phyloP scores from a whole-genome alignment of 2,113 vertebrate genomes.

The Oncorhynchus clarkii region DNA sequence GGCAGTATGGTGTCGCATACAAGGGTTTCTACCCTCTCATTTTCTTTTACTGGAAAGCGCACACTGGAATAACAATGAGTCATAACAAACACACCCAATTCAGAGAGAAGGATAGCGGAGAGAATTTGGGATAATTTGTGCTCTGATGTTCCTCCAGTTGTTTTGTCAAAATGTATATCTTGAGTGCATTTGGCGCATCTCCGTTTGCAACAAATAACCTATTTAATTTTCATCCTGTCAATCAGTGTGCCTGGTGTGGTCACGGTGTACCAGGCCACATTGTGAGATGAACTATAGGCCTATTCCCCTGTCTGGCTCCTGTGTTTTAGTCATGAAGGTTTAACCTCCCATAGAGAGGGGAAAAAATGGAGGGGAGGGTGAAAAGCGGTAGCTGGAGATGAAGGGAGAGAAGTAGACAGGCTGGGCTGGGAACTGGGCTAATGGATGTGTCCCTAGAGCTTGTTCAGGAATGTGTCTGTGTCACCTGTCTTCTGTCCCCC shows the following conservation, averaged over 20 bases:
- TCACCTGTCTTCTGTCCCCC: constrained; percentile 54
- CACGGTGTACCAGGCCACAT: constrained; percentile 13
- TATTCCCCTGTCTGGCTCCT: background rate
- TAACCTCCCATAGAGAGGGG: constrained; percentile 27
- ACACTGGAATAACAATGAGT: constrained; percentile 14
- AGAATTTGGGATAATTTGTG: background rate
- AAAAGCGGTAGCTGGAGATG: background rate
- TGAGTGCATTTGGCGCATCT: background rate
- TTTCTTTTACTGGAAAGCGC: constrained; percentile 30
- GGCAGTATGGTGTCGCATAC: constrained; percentile 32
- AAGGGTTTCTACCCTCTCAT: constrained; percentile 31
- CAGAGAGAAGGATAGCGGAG: constrained; percentile 17
- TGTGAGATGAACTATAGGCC: constrained; percentile 9
- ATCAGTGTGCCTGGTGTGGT: background rate
- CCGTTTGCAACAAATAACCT: background rate
- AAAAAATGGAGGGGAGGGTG: constrained; percentile 5
- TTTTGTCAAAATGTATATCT: constrained; percentile 30
- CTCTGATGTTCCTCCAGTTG: background rate
- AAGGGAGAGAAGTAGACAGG: constrained; percentile 1
- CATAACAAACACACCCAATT: constrained; percentile 34
- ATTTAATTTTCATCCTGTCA: background rate
- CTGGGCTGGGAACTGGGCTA: constrained; percentile 30
- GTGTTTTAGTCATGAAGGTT: constrained; percentile 4
- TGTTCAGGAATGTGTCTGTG: constrained; percentile 50
- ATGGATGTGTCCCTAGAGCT: constrained; percentile 53